phyloP scores from a whole-genome alignment of 2,113 vertebrate species.

The Burhinus bistriatus region DNA sequence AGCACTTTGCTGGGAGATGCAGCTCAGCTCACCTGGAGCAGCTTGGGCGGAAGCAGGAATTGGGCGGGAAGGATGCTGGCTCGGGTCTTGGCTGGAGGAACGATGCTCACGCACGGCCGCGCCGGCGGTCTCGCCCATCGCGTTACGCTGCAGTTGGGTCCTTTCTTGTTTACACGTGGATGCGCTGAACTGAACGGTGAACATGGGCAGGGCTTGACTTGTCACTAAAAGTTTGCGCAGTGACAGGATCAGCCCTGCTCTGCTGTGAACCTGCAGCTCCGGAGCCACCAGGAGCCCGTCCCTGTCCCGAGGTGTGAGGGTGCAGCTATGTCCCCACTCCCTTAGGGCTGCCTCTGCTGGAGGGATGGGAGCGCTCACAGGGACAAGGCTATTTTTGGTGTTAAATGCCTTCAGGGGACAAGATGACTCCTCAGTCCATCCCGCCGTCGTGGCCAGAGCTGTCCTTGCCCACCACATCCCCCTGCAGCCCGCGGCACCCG shows the following conservation, averaged over 20 bases:
- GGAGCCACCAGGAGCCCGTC: fast-evolving
- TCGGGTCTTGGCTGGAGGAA: not conserved
- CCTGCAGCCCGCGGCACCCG: fast-evolving
- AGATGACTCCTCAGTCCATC: not conserved
- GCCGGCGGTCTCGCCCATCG: fast-evolving
- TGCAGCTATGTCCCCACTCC: fast-evolving
- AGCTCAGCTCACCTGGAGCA: not conserved
- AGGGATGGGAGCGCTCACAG: fast-evolving
- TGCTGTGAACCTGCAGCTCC: not conserved
- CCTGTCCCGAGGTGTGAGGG: not conserved
- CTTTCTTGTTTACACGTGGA: not conserved
- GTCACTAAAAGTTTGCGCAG: not conserved
- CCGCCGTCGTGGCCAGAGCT: not conserved
- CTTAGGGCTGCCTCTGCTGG: no score
- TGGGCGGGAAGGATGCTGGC: not conserved
- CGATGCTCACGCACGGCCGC: fast-evolving
- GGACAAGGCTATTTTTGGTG: fast-evolving
- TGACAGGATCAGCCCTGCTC: not conserved
- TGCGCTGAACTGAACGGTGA: fast-evolving
- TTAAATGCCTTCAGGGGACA: not conserved
- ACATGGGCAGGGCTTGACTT: not conserved
- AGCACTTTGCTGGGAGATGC: not conserved
- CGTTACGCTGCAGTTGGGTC: fast-evolving
- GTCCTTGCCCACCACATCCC: fast-evolving
- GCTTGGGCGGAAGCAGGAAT: not conserved